Base-by-base conservation (phyloP, 2,113 vertebrate species). In the Tursiops truncatus region DNA sequence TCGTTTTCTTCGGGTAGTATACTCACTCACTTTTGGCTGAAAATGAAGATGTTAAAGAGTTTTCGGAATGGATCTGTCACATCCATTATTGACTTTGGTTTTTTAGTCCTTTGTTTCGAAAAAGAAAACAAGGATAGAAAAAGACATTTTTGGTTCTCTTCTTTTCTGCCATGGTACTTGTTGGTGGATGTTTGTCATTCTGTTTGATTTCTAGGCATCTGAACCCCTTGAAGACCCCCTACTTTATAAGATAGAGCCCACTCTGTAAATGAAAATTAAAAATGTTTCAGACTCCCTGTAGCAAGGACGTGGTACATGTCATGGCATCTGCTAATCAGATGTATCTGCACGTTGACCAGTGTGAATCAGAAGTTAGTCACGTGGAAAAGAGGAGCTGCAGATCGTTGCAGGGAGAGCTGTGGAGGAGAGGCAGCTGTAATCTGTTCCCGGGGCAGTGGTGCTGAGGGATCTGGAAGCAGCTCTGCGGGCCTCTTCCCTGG, bases 261-360 rank as follows among this genome's bases (percentile, higher is more conserved):
- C 31, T 74, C 21, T 5, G 6, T 53, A 36, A 63, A 6, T 63
- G 56, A 74, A 76, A 41, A 50, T 56, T 18, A 38, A 62, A 13
- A 33, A 60, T n/a, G 6, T 31, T 65, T 33, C 67, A 18, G 4
- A 7, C 31, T 50, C 41, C 10, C 10, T 9, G 23, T 15, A 41
- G 17, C 11, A 11, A 63, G 20, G 82, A 63, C 53, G 33, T 25
- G 62, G 9, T 2, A 3, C 53, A 18, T 11, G 21, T 14, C 56
- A 50, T 1, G 53, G 12, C 25, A 21, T 25, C 60, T 47, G 76
- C 5, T 20, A 8, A 5, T 87, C 38, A 68, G 38, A 8, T 23
- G n/a, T 5, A 0, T 62, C 60, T 8, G 53, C n/a, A 14, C 0
- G 3, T 2, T 36, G n/a, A 3, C 10, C 1, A 0, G 8, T 25